A percentile compares a stretch with the other conserved stretches of the same genome.
phyloP scores from a whole-genome alignment of 2,888 invertebrate genomes.

The Stenotaenia linearis region DNA sequence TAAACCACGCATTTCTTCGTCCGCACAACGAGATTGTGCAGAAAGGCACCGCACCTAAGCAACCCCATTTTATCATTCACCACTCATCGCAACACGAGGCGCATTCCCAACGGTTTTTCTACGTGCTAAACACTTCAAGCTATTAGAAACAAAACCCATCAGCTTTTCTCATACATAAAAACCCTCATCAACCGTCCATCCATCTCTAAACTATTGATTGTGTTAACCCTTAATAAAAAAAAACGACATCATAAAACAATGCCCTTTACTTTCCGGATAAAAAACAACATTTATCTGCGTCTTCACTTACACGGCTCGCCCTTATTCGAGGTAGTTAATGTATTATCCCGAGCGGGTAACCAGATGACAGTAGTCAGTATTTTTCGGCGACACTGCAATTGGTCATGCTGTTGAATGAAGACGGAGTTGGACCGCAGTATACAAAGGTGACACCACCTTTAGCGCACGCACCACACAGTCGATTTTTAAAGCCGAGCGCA shows the following conservation, averaged over 20 bases:
- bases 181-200: neutral
- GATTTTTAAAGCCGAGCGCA: neutral
- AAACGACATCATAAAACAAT: too few species aligned
- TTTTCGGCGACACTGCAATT: too few species aligned
- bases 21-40: neutral
- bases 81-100: neutral
- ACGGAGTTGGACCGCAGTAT: neutral
- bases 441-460: neutral
- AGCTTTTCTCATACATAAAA: neutral
- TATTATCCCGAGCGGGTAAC: neutral
- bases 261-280: too few species aligned
- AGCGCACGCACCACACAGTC: neutral
- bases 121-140: neutral
- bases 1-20: neutral
- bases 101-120: neutral
- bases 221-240: neutral
- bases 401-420: neutral
- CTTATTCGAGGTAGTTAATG: neutral
- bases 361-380: neutral
- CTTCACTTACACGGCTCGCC: too few species aligned
- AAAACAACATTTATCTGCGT: too few species aligned
- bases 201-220: neutral
- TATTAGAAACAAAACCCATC: conserved; percentile 9
- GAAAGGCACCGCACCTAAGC: neutral
- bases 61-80: conserved; percentile 1